These are phyloP conservation scores for Benthosema pterotum DNA, from an alignment of 2,797 vertebrate genomes.

Conservation along the genomic window DNA sequence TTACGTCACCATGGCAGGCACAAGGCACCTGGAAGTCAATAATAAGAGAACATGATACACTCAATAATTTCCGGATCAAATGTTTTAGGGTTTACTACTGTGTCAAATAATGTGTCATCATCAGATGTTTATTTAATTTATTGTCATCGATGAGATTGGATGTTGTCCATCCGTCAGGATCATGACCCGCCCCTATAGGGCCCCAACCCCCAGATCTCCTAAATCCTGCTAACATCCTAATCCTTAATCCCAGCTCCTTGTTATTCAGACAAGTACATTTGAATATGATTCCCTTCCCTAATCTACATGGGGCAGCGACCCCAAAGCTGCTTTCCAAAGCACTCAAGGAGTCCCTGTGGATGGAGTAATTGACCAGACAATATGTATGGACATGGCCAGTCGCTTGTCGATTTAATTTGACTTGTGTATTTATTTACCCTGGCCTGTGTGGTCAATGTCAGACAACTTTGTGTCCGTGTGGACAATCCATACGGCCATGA, in stretches of 20 bases:
- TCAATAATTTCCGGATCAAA: too few species aligned
- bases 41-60: too few species aligned
- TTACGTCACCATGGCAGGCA: too few species aligned
- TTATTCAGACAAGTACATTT: slow-evolving; percentile 68
- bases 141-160: slow-evolving; percentile 14
- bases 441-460: not conserved
- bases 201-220: slow-evolving; percentile 26
- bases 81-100: too few species aligned
- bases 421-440: slow-evolving; percentile 10
- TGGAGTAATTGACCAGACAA: slow-evolving; percentile 55
- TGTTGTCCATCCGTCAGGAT: slow-evolving; percentile 36
- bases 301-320: slow-evolving; percentile 54
- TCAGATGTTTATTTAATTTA: slow-evolving; percentile 21
- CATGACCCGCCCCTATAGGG: slow-evolving; percentile 17
- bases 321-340: slow-evolving; percentile 60
- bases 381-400: slow-evolving; percentile 44
- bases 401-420: slow-evolving; percentile 53
- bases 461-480: slow-evolving; percentile 20
- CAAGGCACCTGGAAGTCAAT: too few species aligned
- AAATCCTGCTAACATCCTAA: slow-evolving; percentile 59
- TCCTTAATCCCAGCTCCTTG: slow-evolving; percentile 69
- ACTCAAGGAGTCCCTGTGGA: slow-evolving; percentile 33
- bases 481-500: slow-evolving; percentile 15
- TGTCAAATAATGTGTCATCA: not conserved
- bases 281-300: slow-evolving; percentile 72